Evolutionary conservation across 1,140 invertebrate genomes (phyloP), one percentile per base, ranked within the genome.

Genomic region (Ectropis grisescens): DNA sequence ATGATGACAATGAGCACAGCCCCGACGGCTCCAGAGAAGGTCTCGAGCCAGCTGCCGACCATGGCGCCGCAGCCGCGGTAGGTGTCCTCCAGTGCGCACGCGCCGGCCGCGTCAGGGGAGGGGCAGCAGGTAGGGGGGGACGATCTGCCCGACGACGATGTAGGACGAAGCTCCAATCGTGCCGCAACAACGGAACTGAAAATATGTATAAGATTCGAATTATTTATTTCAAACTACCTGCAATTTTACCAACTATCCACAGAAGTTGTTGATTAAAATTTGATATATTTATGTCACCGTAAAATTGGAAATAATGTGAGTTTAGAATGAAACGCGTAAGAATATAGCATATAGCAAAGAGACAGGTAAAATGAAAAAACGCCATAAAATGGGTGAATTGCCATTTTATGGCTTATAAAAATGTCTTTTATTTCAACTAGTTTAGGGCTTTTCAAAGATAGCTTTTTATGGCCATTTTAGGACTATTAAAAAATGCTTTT

Each of bases 111-210:
- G n/a, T n/a, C 13, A 11, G 33, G 11, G 11, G 13, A 7, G 1
- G 35, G 27, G 27, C 68, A 72, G 41, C 68, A 72, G 9, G 58
- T n/a, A 44, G 1, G 29, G 15, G 0, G 68, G 65, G 1, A 72
- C 26, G 0, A 11, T 11, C 6, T 34, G 29, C 13, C 40, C 16
- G 2, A 43, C 13, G 1, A 33, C 37, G 0, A 9, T 1, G 31
- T 69, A 69, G 0, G 59, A 55, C 1, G 12, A 29, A 0, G 46
- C 29, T 1, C 61, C 61, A 0, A 29, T 48, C 0, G 56, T 58
- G 0, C 65, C 65, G 24, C 65, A 69, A 31, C 65, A 69, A 4
- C 12, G 10, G 37, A 69, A 62, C 58, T 68, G 47, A 6, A 44
- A 33, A 13, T 32, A 38, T 5, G 9, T 22, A 22, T 22, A 22